Evolutionary conservation across 2,888 invertebrate genomes (phyloP), one percentile per base, ranked within the genome.

Genomic region (Scaptomyza parva): DNA sequence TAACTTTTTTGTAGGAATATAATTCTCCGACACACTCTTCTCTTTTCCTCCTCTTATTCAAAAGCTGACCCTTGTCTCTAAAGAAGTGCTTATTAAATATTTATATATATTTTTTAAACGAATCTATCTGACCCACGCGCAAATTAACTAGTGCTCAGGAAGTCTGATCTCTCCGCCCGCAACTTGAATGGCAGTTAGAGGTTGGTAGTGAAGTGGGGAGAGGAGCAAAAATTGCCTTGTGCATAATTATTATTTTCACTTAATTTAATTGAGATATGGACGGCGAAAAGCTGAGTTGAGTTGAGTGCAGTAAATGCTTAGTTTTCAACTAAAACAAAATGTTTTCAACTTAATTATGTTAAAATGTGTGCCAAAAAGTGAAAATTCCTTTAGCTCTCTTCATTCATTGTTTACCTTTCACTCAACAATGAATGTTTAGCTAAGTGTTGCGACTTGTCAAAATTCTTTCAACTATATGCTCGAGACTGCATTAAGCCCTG

Each of bases 231-330:
- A 57, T 53, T 40, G 41, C 64, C 72, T 78, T 51, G 54, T 54
- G 41, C 64, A 68, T 64, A 70, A 70, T 76, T 86, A 70, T 80
- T 18, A 70, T 80, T 81, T 76, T 74, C 87, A 84, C 81, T 84
- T 81, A 77, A 74, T 71, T 71, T 81, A 86, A 81, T 81, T 81
- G 87, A 64, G 76, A 70, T 44, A 33, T n/a, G 30, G 53, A 45
- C 24, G 55, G 5, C n/a, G n/a, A n/a, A n/a, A n/a, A n/a, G n/a
- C n/a, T n/a, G 14, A 26, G 33, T 2, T 35, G 14, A 37, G 37
- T 33, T 35, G 43, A 40, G 43, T 64, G 60, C 57, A 68, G 44
- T 62, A 61, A 68, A 60, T 50, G 64, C 41, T 22, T 35, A 35
- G 30, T 20, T 26, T 62, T 63, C 11, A 61, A 53, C 59, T 70